A percentile compares a stretch with the other conserved stretches of the same genome.
Conservation (phyloP, 1,140 invertebrate genomes). For the Nasonia vitripennis region DNA sequence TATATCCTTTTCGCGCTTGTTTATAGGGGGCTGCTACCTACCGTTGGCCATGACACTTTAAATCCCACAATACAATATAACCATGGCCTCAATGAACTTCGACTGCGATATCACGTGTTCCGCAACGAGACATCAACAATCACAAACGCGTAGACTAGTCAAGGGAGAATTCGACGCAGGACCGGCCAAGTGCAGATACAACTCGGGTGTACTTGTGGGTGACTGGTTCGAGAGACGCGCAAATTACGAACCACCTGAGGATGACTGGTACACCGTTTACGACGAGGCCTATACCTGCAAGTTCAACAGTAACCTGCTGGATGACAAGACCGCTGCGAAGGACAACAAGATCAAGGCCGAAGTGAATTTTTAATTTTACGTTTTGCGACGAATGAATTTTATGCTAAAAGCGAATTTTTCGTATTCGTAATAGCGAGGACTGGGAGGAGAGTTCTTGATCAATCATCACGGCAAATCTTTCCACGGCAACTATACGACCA, state of each 20-base stretch:
- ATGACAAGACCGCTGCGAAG: not conserved
- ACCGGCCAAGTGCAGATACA: conserved; percentile 36
- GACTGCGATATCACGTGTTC: conserved; percentile 19
- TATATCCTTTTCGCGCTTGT: no score
- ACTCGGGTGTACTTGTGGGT: not conserved
- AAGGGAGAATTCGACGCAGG: not conserved
- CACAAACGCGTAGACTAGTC: not conserved
- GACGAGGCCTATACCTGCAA: conserved; percentile 38
- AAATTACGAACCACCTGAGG: not conserved
- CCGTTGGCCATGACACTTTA: no score
- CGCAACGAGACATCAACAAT: not conserved
- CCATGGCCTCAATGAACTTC: conserved; percentile 45
- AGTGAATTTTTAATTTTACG: conserved; percentile 24
- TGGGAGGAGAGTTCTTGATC: conserved; percentile 43
- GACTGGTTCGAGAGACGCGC: conserved; percentile 41
- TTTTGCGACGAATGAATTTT: not conserved
- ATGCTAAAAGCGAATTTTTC: not conserved
- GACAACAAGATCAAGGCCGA: conserved; percentile 24
- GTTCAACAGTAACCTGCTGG: not conserved
- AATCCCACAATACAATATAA: not conserved
- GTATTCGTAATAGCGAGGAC: not conserved
- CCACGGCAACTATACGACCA: conserved; percentile 28
- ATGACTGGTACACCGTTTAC: conserved; percentile 41
- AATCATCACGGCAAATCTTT: not conserved
- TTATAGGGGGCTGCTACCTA: no score